phyloP scores from a whole-genome alignment of 2,797 vertebrate species.

The Amazona finschi region DNA sequence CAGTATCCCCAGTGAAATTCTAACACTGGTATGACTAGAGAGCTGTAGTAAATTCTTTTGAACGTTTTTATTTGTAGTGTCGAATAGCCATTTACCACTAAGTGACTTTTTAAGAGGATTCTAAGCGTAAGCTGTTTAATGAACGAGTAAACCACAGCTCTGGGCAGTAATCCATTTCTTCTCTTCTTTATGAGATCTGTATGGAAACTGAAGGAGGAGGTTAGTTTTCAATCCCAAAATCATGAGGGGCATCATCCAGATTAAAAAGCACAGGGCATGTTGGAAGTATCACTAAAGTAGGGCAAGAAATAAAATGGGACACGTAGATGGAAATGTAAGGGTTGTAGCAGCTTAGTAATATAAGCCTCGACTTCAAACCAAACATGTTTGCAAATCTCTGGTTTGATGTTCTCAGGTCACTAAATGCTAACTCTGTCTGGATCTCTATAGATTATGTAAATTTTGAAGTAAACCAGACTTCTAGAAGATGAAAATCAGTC shows the following conservation, averaged over 20 bases:
- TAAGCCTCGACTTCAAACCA: constrained; percentile 15
- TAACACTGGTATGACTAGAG: neutral
- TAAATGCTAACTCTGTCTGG: constrained; percentile 5
- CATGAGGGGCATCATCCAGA: constrained; percentile 16
- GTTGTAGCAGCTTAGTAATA: neutral
- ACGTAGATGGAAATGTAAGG: neutral
- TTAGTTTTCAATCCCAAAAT: constrained; percentile 29
- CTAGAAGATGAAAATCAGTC: constrained; percentile 46
- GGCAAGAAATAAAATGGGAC: neutral
- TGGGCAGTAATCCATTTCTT: constrained; percentile 55
- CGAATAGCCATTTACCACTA: constrained; percentile 27
- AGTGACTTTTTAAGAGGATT: constrained; percentile 63
- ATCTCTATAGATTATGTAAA: constrained; percentile 51
- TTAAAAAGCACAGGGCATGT: neutral
- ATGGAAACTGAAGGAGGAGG: neutral
- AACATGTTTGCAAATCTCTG: neutral
- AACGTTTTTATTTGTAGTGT: constrained; percentile 30
- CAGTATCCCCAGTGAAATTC: neutral
- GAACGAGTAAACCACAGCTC: constrained; percentile 38
- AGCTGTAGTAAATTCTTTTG: neutral
- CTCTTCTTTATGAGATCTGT: constrained; percentile 7
- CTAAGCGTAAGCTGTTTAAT: constrained; percentile 39
- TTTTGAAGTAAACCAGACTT: constrained; percentile 55
- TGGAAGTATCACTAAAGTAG: neutral
- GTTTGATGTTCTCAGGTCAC: constrained; percentile 43